Evolutionary conservation across 2,888 invertebrate species (phyloP).

Genomic region (Lumbricus terrestris): DNA sequence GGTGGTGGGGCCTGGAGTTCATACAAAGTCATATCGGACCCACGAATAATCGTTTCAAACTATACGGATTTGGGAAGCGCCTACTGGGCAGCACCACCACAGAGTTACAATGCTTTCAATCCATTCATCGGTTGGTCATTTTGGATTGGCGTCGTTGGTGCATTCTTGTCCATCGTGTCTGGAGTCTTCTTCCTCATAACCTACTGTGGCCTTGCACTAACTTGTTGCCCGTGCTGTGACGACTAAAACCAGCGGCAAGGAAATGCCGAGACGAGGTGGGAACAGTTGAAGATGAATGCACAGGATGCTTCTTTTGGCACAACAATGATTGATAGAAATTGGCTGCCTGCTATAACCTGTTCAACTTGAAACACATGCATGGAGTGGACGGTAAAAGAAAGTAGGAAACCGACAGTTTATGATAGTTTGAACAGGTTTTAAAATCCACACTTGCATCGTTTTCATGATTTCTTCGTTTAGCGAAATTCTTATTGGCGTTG

Average conservation of each 20-base stretch:
- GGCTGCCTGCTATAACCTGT: neutral
- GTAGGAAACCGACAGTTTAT: neutral
- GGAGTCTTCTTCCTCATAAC: slow-evolving; percentile 15
- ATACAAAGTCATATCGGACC: slow-evolving; percentile 7
- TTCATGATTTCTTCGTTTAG: neutral
- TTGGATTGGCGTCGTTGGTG: slow-evolving; percentile 19
- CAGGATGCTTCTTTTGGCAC: no score
- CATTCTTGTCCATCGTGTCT: slow-evolving; percentile 11
- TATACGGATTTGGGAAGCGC: neutral
- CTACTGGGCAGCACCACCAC: neutral
- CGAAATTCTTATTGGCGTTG: neutral
- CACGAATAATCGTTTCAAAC: neutral
- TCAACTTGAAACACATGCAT: neutral
- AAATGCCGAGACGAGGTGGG: no score
- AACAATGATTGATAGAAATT: neutral
- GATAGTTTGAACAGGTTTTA: slow-evolving; percentile 10
- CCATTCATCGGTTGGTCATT: slow-evolving; percentile 21
- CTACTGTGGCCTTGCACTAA: neutral
- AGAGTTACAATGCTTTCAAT: neutral
- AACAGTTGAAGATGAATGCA: no score
- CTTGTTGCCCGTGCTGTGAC: slow-evolving; percentile 8
- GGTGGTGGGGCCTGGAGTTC: slow-evolving; percentile 14
- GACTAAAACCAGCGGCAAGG: neutral
- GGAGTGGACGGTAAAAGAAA: neutral
- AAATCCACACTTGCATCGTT: neutral